phyloP scores from a whole-genome alignment of 2,888 invertebrate species.

The Amphipoea oculea region DNA sequence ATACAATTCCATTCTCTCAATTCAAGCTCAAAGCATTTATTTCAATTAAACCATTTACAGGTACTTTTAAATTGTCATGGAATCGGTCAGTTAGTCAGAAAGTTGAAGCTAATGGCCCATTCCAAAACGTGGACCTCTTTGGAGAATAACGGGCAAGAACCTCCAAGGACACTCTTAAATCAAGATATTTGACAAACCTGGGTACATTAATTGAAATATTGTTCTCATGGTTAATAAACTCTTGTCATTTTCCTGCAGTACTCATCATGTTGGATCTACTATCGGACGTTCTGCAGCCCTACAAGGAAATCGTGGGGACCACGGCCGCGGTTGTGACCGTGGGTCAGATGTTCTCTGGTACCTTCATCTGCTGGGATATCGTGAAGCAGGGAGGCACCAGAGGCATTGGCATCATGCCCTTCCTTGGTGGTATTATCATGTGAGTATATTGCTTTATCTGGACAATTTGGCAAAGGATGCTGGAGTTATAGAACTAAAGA shows the following conservation, averaged over 20 bases:
- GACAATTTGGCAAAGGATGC: neutral
- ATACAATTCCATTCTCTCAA: neutral
- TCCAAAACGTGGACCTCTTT: neutral
- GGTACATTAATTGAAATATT: neutral
- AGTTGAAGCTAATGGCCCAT: neutral
- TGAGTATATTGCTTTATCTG: conserved; percentile 86
- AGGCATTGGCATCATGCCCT: conserved; percentile 92
- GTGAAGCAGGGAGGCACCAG: conserved; percentile 92
- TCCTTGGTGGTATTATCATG: conserved; percentile 94
- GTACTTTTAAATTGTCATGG: neutral
- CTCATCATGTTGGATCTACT: conserved; percentile 86
- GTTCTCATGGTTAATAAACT: neutral
- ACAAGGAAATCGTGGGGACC: conserved; percentile 92
- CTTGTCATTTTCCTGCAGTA: conserved; percentile 30
- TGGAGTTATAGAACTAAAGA: neutral
- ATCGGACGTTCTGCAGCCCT: conserved; percentile 90
- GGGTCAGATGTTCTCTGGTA: conserved; percentile 95
- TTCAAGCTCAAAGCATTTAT: neutral
- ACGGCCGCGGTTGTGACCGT: conserved; percentile 94
- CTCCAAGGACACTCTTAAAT: neutral
- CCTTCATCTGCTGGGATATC: conserved; percentile 93
- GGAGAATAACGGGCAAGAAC: neutral
- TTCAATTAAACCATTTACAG: neutral
- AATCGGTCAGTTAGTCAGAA: neutral
- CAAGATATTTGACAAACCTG: neutral